phyloP scores from a whole-genome alignment of 2,797 vertebrate species.

The Staurois parvus region DNA sequence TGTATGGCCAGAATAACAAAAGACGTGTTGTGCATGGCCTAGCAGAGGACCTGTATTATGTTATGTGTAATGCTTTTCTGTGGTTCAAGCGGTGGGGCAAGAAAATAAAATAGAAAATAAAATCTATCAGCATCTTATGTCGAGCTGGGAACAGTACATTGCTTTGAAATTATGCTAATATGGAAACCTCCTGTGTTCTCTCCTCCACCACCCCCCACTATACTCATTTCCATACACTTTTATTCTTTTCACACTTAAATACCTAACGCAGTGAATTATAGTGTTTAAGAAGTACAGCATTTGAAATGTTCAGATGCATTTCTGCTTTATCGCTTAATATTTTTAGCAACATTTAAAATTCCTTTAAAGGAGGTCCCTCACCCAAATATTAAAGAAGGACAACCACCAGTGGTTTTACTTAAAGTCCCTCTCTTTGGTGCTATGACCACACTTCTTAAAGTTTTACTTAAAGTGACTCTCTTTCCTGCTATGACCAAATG shows the following conservation, averaged over 20 bases:
- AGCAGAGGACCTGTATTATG: conserved; percentile 6
- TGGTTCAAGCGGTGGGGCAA: conserved; percentile 32
- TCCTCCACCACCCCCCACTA: conserved; percentile 30
- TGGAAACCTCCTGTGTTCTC: conserved; percentile 52
- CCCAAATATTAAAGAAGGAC: background rate
- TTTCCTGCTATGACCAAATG: too few relatives aligned
- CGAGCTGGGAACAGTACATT: conserved; percentile 47
- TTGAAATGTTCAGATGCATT: conserved; percentile 46
- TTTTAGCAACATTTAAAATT: conserved; percentile 30
- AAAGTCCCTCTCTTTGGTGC: too few relatives aligned
- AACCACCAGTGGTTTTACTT: background rate
- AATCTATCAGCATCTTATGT: conserved; percentile 37
- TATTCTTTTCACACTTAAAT: conserved; percentile 59
- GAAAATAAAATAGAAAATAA: conserved; percentile 52
- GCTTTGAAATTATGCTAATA: conserved; percentile 62
- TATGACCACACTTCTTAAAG: too few relatives aligned
- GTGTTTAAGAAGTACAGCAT: conserved; percentile 41
- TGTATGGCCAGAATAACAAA: conserved; percentile 8
- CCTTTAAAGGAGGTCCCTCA: background rate
- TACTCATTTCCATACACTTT: conserved; percentile 57
- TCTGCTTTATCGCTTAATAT: conserved; percentile 22
- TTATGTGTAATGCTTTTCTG: conserved; percentile 22
- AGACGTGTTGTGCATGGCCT: conserved; percentile 2
- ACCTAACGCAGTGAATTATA: conserved; percentile 58
- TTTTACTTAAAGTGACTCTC: too few relatives aligned